Evolutionary conservation across 1,140 invertebrate species (phyloP), one percentile per base, ranked within the genome.

Genomic region (Drosophila asahinai): DNA sequence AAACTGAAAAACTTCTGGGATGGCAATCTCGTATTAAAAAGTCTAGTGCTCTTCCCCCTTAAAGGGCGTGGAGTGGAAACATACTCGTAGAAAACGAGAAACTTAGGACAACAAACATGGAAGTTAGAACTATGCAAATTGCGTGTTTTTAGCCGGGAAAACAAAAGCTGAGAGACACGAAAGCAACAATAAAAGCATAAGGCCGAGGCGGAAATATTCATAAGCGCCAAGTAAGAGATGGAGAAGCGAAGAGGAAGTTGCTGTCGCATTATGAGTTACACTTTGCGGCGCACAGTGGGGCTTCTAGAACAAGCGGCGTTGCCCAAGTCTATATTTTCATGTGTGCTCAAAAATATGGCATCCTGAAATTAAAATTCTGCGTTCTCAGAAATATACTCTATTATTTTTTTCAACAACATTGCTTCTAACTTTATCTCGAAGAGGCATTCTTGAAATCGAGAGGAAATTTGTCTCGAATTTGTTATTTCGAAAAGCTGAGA

Each of bases 121-220:
- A 89, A 90, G 70, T 89, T 81, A 79, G 75, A 86, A 73, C 75
- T 86, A 89, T 89, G 86, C 79, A 89, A 89, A 89, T 89, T 90
- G 86, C 84, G 73, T 65, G 82, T 71, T 86, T 86, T 86, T 75
- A 86, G 83, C 67, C 74, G 61, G 67, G 70, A 47, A 48, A 64
- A 36, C 47, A 71, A 22, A 42, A 14, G 40, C 40, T 42, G 40
- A 42, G 12, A 12, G 14, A 38, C 12, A 38, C 49, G 48, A 55
- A 14, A 68, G 4, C 30, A 62, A 30, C 45, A 72, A 45, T 36
- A 30, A 36, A 7, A 33, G 7, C 45, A 36, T 11, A 3, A 36
- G 33, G 25, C 27, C 9, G 43, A 17, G 8, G 49, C 72, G 55
- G 75, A 90, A 86, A 89, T 90, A 89, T 87, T 89, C 81, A 87